phyloP scores from a whole-genome alignment of 2,113 vertebrate species.

The Pholis gunnellus region DNA sequence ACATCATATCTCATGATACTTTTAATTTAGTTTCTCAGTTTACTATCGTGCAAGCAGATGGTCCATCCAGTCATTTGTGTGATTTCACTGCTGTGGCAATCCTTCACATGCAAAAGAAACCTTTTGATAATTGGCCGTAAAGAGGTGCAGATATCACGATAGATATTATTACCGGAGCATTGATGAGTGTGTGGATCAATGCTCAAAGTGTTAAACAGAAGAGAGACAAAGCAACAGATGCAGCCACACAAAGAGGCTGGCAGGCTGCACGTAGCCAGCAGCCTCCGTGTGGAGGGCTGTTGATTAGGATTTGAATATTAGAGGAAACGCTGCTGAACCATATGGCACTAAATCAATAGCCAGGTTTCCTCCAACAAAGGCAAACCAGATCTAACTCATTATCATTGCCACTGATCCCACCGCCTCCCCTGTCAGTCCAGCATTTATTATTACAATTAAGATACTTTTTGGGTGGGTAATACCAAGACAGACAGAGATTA shows the following conservation, averaged over 20 bases:
- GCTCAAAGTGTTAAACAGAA: constrained; percentile 29
- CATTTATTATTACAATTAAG: not conserved
- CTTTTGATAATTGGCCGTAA: constrained; percentile 7
- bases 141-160: constrained; percentile 16
- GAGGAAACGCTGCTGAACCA: constrained; percentile 6
- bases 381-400: constrained; percentile 31
- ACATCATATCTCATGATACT: not conserved
- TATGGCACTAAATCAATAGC: constrained; percentile 40
- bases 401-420: constrained; percentile 1
- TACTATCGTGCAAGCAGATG: constrained; percentile 19
- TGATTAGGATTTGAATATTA: constrained; percentile 32
- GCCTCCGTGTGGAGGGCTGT: constrained; percentile 34
- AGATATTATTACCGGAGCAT: constrained; percentile 19
- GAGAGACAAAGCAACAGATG: constrained; percentile 33
- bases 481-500: not conserved
- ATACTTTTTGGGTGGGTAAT: not conserved
- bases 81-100: constrained; percentile 1
- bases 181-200: constrained; percentile 47
- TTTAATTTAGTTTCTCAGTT: constrained; percentile 33
- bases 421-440: not conserved
- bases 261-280: not conserved
- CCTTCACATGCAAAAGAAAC: constrained; percentile 10
- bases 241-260: constrained; percentile 27
- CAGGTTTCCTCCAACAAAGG: constrained; percentile 35
- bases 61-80: constrained; percentile 19